Evolutionary conservation across 2,113 vertebrate genomes (phyloP), one percentile per base, ranked within the genome.

Genomic region (Paralichthys olivaceus): DNA sequence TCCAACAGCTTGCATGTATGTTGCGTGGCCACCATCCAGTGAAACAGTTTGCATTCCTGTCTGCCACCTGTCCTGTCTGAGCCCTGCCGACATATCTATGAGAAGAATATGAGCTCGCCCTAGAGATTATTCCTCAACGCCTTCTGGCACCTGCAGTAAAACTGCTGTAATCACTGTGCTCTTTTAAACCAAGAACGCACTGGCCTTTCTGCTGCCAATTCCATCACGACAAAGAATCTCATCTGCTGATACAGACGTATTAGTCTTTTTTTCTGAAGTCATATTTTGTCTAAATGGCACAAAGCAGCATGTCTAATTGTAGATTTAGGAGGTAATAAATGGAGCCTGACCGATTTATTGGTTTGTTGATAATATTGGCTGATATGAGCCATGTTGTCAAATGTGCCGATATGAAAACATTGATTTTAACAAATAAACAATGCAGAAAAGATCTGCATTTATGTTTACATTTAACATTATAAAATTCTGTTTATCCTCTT

Each of bases 1-100:
- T 67, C 56, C 76, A 85, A 84, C 88, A 89, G 85, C 85, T 87
- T 87, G 81, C 70, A 68, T 81, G 83, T 57, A 73, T 76, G 73
- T 80, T 80, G 67, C 55, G 4, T 81, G 82, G 87, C 85, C 2
- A 7, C 25, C 26, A 53, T 83, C 88, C 81, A 87, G 72, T 72
- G 62, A 71, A 79, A 83, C 81, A 66, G 77, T 87, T 75, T 81
- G 82, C 67, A 29, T 72, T 78, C 32, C 75, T 53, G 67, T 80
- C 77, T 72, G 34, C 83, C 85, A 87, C 79, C 88, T 87, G 83
- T 80, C 20, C 81, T 75, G 69, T 81, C 81, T 79, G 67, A 47
- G 25, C 72, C 12, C 22, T 51, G 75, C 70, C 79, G 75, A 90
- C 77, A 80, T 55, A 70, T 86, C 75, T 84, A 81, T 90, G 86